A percentile compares a stretch with the other conserved stretches of the same genome.
Conservation (phyloP, 2,113 vertebrate genomes). For the Etia nguti region DNA sequence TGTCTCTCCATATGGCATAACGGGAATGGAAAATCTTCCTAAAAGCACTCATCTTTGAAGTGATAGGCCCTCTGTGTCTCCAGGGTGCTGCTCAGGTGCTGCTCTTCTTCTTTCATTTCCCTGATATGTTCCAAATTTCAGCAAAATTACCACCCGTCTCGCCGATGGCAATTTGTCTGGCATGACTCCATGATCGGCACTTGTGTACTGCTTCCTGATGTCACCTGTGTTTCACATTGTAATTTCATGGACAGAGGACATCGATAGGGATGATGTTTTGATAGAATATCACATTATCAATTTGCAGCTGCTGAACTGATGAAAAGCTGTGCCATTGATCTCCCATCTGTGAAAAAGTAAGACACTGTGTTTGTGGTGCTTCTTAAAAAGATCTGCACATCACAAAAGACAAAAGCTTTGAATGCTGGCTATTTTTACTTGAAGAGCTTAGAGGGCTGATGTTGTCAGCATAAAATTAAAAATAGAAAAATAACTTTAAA, state of each 20-base stretch:
- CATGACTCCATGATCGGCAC: neutral
- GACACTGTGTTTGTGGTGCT: neutral
- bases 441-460: neutral
- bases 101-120: slow-evolving; percentile 42
- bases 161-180: slow-evolving; percentile 15
- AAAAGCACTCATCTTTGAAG: slow-evolving; percentile 49
- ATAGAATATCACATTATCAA: neutral
- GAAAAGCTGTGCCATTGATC: neutral
- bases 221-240: neutral
- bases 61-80: slow-evolving; percentile 16
- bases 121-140: slow-evolving; percentile 38
- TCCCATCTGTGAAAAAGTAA: neutral
- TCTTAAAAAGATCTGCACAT: neutral
- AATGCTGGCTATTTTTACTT: neutral
- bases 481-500: neutral
- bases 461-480: neutral
- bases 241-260: neutral
- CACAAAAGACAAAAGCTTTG: neutral
- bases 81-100: slow-evolving; percentile 33
- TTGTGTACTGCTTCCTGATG: neutral
- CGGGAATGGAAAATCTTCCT: neutral
- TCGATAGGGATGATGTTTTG: neutral
- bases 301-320: slow-evolving; percentile 14
- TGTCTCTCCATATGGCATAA: neutral
- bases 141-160: slow-evolving; percentile 16